Percentiles rank a stretch among this genome's conserved stretches.
phyloP scores from a whole-genome alignment of 2,888 invertebrate species.

The Lathronympha strigana region DNA sequence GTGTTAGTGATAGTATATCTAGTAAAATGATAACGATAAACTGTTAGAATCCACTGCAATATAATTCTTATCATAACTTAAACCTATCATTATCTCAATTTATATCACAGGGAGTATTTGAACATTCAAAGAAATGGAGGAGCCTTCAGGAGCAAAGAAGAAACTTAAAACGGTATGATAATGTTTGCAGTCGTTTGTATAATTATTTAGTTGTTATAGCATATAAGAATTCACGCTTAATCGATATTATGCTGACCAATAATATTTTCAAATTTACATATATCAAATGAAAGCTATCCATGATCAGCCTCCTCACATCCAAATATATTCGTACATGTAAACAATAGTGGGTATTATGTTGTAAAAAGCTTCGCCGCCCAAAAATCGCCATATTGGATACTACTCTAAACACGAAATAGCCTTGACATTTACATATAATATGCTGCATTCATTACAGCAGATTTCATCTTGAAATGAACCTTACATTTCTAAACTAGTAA shows the following conservation, averaged over 20 bases:
- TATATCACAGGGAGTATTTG: conserved; percentile 17
- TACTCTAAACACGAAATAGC: background rate
- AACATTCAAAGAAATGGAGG: conserved; percentile 60
- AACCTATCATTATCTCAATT: conserved; percentile 14
- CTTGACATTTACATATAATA: background rate
- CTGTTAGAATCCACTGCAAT: conserved; percentile 1
- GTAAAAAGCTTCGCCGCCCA: too few relatives aligned
- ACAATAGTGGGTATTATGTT: too few relatives aligned
- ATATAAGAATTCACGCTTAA: background rate
- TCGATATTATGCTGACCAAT: background rate
- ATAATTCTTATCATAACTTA: conserved; percentile 13
- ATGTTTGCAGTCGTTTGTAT: background rate
- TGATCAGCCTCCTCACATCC: too few relatives aligned
- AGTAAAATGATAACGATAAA: conserved; percentile 12
- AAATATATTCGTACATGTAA: too few relatives aligned
- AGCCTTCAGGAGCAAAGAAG: conserved; percentile 73
- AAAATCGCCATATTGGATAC: too few relatives aligned
- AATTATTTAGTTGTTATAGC: background rate
- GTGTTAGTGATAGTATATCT: background rate
- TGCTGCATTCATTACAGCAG: background rate
- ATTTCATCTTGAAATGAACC: background rate
- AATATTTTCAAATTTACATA: background rate
- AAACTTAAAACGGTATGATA: conserved; percentile 78
- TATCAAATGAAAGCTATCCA: too few relatives aligned
- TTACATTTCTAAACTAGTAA: background rate